Base-by-base conservation (phyloP, 2,888 invertebrate genomes). In the Anaspis maculata region DNA sequence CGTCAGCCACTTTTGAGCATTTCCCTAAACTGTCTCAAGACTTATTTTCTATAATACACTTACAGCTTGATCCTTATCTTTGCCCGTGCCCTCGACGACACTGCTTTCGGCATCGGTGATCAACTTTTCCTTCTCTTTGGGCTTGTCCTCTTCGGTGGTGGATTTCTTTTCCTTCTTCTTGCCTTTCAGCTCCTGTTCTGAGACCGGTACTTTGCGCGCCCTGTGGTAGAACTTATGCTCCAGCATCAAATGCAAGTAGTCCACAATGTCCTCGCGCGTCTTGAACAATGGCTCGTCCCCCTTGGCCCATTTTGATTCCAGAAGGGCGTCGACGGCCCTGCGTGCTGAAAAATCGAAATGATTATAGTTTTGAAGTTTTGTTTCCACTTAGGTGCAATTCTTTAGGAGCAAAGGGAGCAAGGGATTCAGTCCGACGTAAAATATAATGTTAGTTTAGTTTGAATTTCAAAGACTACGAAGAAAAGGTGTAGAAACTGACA, bases 151-250 rank as follows among this genome's bases (percentile, higher is more conserved):
- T 37, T 72, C 73, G n/a, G n/a, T n/a, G n/a, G n/a, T n/a, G n/a
- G n/a, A n/a, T 46, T 73, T 74, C 63, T 74, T 74, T 23, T 62
- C 61, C 54, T 75, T 76, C 14, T 70, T 71, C 44, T 72, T 74
- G 1, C 71, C 71, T 54, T 74, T 76, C 38, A 77, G 58, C 52
- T 78, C 78, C 46, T 77, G 76, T 54, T 83, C 83, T 41, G 76
- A 76, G 3, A 83, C 79, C 12, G 84, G 81, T 12, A 84, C 80
- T 70, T 91, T 91, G 57, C 86, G 83, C 47, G 94, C 96, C 48
- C 96, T 80, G 67, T 96, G 96, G 67, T 90, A 96, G 59, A 96
- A 80, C 66, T 94, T 94, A 70, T 94, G 92, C 57, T 83, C 73
- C 48, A 96, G 64, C 85, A 96, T 86, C 46, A 73, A 64, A 52